Evolutionary conservation across 2,797 vertebrate species (phyloP).

Genomic region (Pipistrellus pygmaeus): DNA sequence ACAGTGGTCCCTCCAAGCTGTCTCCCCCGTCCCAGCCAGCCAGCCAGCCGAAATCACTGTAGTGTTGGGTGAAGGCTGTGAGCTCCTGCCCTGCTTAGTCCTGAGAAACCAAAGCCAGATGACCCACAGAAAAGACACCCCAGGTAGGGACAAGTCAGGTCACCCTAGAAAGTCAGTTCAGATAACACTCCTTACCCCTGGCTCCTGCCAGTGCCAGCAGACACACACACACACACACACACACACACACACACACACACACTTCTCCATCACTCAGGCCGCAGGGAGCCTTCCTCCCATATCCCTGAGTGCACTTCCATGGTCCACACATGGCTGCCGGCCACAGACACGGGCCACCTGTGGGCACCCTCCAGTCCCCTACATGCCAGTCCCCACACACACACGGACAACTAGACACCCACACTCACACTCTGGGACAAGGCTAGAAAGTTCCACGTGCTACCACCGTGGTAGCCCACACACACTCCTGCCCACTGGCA

Average conservation of each 20-base stretch:
- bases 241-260: not conserved
- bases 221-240: not conserved
- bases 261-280: not conserved
- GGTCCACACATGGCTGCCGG: not conserved
- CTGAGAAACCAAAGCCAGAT: constrained; percentile 52
- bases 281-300: not conserved
- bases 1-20: no score
- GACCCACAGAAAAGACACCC: constrained; percentile 43
- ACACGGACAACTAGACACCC: not conserved
- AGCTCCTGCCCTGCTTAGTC: not conserved
- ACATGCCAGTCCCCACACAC: not conserved
- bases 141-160: constrained; percentile 22
- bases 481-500: not conserved
- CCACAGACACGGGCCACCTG: not conserved
- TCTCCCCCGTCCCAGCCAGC: not conserved
- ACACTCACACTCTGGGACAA: not conserved
- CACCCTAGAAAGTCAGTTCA: constrained; percentile 57
- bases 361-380: not conserved
- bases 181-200: not conserved
- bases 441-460: constrained; percentile 6
- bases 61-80: not conserved
- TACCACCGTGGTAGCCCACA: not conserved
- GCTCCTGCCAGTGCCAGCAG: not conserved
- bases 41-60: not conserved
- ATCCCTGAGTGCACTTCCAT: not conserved